These are phyloP conservation scores for Coenonympha arcania DNA, from an alignment of 2,888 invertebrate genomes.

Conservation along the genomic window DNA sequence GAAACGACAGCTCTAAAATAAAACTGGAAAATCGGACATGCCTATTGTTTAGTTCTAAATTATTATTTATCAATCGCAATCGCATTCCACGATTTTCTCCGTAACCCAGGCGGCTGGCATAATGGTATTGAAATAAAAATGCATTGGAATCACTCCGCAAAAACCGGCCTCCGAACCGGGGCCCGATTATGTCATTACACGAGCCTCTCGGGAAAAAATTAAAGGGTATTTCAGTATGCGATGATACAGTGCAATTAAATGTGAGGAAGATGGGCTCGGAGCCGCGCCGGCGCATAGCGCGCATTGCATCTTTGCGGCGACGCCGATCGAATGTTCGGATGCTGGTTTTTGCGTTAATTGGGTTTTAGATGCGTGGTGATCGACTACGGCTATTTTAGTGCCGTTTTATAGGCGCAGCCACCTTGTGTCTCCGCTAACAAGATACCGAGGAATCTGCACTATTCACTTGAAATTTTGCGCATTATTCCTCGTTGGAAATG, in stretches of 20 bases:
- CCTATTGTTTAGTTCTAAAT: too few species aligned
- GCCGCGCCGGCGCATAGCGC: constrained; percentile 34
- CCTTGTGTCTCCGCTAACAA: not conserved
- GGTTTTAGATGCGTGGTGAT: constrained; percentile 16
- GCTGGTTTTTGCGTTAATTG: constrained; percentile 30
- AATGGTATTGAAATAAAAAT: constrained; percentile 35
- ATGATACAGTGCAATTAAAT: constrained; percentile 71
- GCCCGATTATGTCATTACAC: constrained; percentile 68
- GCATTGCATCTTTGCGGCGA: constrained; percentile 33
- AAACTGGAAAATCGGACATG: too few species aligned
- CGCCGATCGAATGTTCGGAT: constrained; percentile 26
- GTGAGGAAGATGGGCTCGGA: constrained; percentile 34
- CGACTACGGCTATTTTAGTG: constrained; percentile 6
- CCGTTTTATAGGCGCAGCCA: not conserved
- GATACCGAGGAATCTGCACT: not conserved
- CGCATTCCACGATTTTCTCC: constrained; percentile 25
- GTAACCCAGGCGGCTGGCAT: constrained; percentile 8
- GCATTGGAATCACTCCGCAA: constrained; percentile 16
- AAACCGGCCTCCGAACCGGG: constrained; percentile 38
- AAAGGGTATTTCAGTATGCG: constrained; percentile 69
- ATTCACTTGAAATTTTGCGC: too few species aligned
- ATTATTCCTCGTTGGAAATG: too few species aligned
- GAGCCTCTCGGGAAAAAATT: constrained; percentile 51
- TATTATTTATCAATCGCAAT: too few species aligned
- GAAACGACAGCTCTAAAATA: too few species aligned